phyloP scores from a whole-genome alignment of 2,113 vertebrate genomes.

The Himantopus leucocephalus region DNA sequence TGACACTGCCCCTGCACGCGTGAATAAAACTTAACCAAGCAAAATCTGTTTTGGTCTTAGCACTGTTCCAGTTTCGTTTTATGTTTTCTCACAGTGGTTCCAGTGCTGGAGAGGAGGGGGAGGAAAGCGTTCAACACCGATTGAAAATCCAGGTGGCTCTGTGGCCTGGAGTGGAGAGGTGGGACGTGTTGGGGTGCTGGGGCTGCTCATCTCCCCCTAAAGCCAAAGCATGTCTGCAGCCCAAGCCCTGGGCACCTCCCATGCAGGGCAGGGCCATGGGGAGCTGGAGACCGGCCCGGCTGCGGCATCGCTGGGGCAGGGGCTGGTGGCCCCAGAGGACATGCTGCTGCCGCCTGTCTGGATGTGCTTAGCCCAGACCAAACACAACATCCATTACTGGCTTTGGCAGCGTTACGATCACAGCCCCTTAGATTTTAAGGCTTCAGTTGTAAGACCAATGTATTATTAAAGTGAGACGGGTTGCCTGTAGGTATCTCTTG shows the following conservation, averaged over 20 bases:
- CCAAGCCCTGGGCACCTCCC: background rate
- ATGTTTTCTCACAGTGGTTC: background rate
- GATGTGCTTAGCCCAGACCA: background rate
- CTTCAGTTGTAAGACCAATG: background rate
- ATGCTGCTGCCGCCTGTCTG: background rate
- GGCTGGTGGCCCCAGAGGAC: background rate
- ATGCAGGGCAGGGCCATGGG: background rate
- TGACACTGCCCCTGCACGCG: background rate
- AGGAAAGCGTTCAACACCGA: background rate
- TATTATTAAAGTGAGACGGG: accelerated
- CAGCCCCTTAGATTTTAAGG: background rate
- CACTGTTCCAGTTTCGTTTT: background rate
- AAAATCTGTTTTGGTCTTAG: background rate
- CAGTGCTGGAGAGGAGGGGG: background rate
- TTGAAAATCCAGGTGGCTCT: background rate
- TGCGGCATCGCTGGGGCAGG: accelerated
- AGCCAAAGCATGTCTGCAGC: background rate
- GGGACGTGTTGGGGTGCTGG: accelerated
- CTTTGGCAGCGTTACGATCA: accelerated
- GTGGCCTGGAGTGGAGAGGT: background rate
- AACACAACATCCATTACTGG: background rate
- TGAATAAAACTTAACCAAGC: slow-evolving; percentile 20
- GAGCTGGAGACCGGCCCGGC: background rate
- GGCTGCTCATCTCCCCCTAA: background rate
- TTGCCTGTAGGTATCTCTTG: background rate